Evolutionary conservation across 2,888 invertebrate species (phyloP).

Genomic region (Harpalus rufipes): DNA sequence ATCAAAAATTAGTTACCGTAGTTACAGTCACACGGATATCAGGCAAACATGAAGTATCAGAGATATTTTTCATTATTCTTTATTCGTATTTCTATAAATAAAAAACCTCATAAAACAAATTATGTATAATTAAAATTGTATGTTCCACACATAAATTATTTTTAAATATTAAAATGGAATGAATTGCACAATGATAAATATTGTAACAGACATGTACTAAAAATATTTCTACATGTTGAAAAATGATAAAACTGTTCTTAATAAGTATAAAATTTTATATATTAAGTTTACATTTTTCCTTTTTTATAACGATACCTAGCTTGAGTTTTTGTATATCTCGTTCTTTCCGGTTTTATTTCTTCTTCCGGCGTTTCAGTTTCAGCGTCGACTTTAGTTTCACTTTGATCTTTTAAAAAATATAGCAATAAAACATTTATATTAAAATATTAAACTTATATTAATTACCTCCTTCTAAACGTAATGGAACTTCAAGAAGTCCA

Average conservation of each 20-base stretch:
- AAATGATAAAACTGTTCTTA: constrained; percentile 50
- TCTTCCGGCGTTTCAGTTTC: constrained; percentile 67
- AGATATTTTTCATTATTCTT: constrained; percentile 11
- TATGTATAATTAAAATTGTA: neutral
- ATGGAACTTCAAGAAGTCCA: constrained; percentile 79
- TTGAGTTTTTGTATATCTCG: constrained; percentile 86
- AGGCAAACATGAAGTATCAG: neutral
- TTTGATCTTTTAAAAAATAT: constrained; percentile 66
- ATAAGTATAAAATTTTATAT: neutral
- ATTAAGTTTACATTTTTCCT: constrained; percentile 81
- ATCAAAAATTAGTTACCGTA: constrained; percentile 30
- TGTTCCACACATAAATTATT: neutral
- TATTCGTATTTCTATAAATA: constrained; percentile 28
- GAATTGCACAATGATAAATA: constrained; percentile 28
- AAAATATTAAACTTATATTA: constrained; percentile 1
- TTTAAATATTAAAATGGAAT: constrained; percentile 27
- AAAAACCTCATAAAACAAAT: constrained; percentile 21
- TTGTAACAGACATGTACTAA: constrained; percentile 13
- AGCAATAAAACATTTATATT: constrained; percentile 2
- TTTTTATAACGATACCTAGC: constrained; percentile 87
- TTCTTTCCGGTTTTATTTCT: constrained; percentile 72
- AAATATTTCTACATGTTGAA: constrained; percentile 10
- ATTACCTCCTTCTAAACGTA: constrained; percentile 76
- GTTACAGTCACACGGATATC: neutral
- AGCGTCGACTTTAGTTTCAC: constrained; percentile 67